phyloP scores from a whole-genome alignment of 2,113 vertebrate species.

The Greenwoodochromis staneri region DNA sequence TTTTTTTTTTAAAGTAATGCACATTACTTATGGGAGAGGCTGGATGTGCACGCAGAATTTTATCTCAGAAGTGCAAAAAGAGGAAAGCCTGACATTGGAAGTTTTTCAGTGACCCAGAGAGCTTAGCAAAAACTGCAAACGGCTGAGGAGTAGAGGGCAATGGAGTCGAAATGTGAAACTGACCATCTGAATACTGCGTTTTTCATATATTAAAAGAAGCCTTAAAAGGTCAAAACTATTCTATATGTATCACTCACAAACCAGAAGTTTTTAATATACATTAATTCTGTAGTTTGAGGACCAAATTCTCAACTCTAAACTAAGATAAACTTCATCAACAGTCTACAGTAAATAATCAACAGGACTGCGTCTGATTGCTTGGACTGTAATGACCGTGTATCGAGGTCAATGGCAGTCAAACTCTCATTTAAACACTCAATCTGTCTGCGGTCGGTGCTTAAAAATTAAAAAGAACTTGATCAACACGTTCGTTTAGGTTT shows the following conservation, averaged over 20 bases:
- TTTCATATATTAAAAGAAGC: background rate
- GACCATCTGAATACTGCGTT: background rate
- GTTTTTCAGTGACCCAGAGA: background rate
- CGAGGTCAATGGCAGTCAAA: slow-evolving; percentile 9
- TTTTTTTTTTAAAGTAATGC: background rate
- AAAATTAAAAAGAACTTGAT: background rate
- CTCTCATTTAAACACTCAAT: slow-evolving; percentile 16
- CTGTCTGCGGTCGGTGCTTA: background rate
- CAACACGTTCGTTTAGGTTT: slow-evolving; percentile 33
- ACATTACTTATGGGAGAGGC: background rate
- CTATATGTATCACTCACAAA: background rate
- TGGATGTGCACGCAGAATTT: background rate
- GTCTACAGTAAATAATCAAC: slow-evolving; percentile 10
- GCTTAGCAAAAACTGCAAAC: background rate
- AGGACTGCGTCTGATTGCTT: background rate
- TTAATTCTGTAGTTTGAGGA: background rate
- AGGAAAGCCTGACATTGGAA: background rate
- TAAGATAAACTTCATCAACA: background rate
- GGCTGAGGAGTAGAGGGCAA: background rate
- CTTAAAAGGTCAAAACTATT: background rate
- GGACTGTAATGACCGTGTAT: background rate
- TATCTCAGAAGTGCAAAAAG: slow-evolving; percentile 44
- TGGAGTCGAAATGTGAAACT: background rate
- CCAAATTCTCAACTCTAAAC: background rate
- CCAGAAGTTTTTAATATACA: background rate